Percentiles rank a stretch among this genome's conserved stretches.
Evolutionary conservation across 2,888 invertebrate genomes (phyloP).

Genomic region (Athetis lepigone): DNA sequence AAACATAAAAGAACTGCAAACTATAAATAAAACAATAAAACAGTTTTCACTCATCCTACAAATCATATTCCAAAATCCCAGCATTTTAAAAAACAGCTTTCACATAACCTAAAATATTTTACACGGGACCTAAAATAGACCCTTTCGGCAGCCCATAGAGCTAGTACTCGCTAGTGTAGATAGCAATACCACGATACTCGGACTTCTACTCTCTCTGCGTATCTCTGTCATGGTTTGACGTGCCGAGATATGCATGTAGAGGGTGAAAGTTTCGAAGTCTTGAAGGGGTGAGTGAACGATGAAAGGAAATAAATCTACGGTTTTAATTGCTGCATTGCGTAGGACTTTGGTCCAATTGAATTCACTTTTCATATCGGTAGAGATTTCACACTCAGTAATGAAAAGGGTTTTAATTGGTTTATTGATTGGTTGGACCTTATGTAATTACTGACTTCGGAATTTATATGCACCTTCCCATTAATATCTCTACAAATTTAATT

Average conservation of each 20-base stretch:
- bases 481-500: slow-evolving; percentile 6
- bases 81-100: background rate
- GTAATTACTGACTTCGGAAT: slow-evolving; percentile 28
- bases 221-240: slow-evolving; percentile 61
- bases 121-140: slow-evolving; percentile 21
- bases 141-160: slow-evolving; percentile 51
- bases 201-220: slow-evolving; percentile 61
- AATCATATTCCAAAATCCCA: background rate
- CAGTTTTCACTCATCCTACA: no score
- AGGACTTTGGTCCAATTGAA: slow-evolving; percentile 32
- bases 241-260: slow-evolving; percentile 61
- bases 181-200: slow-evolving; percentile 54
- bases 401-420: slow-evolving; percentile 41
- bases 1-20: no score
- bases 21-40: no score
- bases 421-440: slow-evolving; percentile 7
- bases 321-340: slow-evolving; percentile 55
- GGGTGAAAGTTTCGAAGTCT: slow-evolving; percentile 59
- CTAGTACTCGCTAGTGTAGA: slow-evolving; percentile 30
- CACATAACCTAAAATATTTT: slow-evolving; percentile 1
- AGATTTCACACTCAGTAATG: slow-evolving; percentile 26
- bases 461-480: slow-evolving; percentile 19
- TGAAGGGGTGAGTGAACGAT: slow-evolving; percentile 47
- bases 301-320: slow-evolving; percentile 46
- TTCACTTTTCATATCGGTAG: slow-evolving; percentile 30